A percentile compares a stretch with the other conserved stretches of the same genome.
phyloP scores from a whole-genome alignment of 2,888 invertebrate genomes.

The Lasioglossum zephyrum region DNA sequence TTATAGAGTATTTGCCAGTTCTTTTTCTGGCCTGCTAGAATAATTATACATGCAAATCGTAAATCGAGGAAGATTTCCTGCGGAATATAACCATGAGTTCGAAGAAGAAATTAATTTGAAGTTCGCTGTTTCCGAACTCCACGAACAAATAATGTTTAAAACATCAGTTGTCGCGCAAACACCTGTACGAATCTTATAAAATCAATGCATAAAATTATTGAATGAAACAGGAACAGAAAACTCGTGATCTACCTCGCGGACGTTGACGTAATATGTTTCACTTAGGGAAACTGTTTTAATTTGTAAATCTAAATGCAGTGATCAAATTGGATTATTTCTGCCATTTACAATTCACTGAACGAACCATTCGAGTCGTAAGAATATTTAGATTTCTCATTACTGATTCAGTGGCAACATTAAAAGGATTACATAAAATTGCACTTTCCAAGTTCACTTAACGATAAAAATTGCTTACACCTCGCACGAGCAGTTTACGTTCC shows the following conservation, averaged over 20 bases:
- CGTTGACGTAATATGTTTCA: not conserved
- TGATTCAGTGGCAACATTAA: not conserved
- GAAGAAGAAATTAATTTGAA: not conserved
- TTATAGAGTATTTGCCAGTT: not conserved
- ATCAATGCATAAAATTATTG: not conserved
- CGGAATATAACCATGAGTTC: not conserved
- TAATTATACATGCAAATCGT: not conserved
- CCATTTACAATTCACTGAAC: not conserved
- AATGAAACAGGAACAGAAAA: not conserved
- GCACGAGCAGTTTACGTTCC: not conserved
- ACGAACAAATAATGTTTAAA: not conserved
- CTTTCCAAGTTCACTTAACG: not conserved
- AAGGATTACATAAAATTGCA: not conserved
- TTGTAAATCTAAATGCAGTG: not conserved
- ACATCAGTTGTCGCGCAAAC: not conserved
- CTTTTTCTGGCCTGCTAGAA: not conserved
- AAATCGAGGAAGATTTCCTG: not conserved
- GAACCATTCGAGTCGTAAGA: not conserved
- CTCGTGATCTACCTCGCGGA: not conserved
- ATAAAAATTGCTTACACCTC: not conserved
- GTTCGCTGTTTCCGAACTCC: not conserved
- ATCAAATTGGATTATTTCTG: not conserved
- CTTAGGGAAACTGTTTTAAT: not conserved
- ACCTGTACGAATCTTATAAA: not conserved
- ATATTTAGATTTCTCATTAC: not conserved